Evolutionary conservation across 1,140 invertebrate genomes (phyloP).

Genomic region (Brachionus koreanus): DNA sequence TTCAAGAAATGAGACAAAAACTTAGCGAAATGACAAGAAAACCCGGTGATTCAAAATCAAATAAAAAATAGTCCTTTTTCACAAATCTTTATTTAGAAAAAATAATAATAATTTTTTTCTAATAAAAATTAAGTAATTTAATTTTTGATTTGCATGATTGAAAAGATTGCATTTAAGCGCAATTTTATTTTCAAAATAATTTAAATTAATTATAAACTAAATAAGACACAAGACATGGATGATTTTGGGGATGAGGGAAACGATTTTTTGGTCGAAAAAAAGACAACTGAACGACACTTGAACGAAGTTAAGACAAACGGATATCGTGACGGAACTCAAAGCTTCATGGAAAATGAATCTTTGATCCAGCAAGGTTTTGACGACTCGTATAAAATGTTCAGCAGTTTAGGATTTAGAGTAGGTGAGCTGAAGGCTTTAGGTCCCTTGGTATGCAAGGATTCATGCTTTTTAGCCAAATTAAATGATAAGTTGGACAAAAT

Average conservation of each 20-base stretch:
- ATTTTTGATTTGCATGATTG: background rate
- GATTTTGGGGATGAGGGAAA: background rate
- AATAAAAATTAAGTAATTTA: background rate
- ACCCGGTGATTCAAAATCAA: slow-evolving; percentile 15
- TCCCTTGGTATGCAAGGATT: background rate
- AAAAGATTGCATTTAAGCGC: background rate
- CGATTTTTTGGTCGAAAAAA: slow-evolving; percentile 20
- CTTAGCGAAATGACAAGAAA: slow-evolving; percentile 45
- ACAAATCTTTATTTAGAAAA: background rate
- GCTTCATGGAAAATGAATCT: slow-evolving; percentile 25
- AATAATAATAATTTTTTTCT: background rate
- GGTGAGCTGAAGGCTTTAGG: background rate
- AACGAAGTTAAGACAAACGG: slow-evolving; percentile 19
- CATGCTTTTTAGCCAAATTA: slow-evolving; percentile 19
- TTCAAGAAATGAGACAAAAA: slow-evolving; percentile 47
- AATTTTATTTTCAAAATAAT: background rate
- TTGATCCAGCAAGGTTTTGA: slow-evolving; percentile 27
- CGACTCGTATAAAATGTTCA: slow-evolving; percentile 3
- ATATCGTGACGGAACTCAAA: slow-evolving; percentile 23
- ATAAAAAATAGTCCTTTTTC: background rate
- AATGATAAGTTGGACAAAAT: slow-evolving; percentile 25
- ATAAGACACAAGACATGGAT: background rate
- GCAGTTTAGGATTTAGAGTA: background rate
- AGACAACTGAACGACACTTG: slow-evolving; percentile 9
- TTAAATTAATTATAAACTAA: background rate